Base-by-base conservation (phyloP, 2,113 vertebrate genomes). In the Myocastor coypus region DNA sequence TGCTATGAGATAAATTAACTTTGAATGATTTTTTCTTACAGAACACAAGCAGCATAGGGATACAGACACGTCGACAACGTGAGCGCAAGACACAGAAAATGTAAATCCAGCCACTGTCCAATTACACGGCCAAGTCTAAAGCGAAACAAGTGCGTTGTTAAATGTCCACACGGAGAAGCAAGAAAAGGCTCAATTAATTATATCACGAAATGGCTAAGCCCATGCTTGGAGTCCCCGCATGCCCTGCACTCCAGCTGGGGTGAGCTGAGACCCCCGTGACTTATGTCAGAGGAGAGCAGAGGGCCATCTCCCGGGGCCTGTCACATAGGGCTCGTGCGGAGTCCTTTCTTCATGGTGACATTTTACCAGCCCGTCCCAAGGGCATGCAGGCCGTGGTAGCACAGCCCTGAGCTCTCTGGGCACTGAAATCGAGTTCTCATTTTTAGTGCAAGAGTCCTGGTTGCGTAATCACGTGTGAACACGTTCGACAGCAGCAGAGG, bases 71-170 rank as follows among this genome's bases (percentile, higher is more conserved):
- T 66, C 14, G 59, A 12, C 68, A 75, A 95, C 78, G 37, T 81
- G 81, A 83, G 26, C n/a, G 40, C 19, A 75, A 82, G 87, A 2
- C 17, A n/a, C 34, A 83, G 46, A 57, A 82, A 91, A 64, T 80
- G 73, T 63, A 94, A 66, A 87, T 80, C 3, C 87, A 57, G 86
- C 81, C 34, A 89, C 40, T 88, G 87, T 64, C 24, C 91, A 93
- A 83, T 91, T 32, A 84, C 24, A 89, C 63, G 34, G 50, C 92
- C 11, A 69, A 64, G 13, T 26, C 83, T 82, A 30, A 93, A 61
- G 8, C 71, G 69, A 81, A 95, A 81, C 40, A 93, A 87, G 37
- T 75, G 75, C 71, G 81, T 96, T 4, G 78, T 83, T 91, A 85
- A 85, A 66, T 46, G 4, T 81, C 77, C 34, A 89, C 32, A 68